Base-by-base conservation (phyloP, 2,888 invertebrate species). In the Trachelus iudaicus region DNA sequence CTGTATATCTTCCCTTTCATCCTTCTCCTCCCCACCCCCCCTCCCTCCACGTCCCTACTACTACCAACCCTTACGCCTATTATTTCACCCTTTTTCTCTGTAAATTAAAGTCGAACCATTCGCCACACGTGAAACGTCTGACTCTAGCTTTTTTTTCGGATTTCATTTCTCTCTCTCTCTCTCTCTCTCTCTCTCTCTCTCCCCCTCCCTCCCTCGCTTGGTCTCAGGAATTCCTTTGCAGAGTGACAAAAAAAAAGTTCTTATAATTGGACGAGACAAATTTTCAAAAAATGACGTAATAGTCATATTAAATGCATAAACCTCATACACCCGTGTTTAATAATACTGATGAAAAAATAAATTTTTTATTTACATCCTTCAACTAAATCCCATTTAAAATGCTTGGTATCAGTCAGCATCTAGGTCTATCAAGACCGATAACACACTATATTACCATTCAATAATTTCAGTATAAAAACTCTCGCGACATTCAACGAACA, bases 81-180 rank as follows among this genome's bases (percentile, higher is more conserved):
- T 75, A 75, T 75, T 75, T 77, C 74, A 56, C 73, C 68, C 74
- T 75, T 77, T 75, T 75, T 69, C 35, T 73, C 77, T 75, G 13
- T 73, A 69, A 75, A 75, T 75, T 77, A 77, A 71, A 77, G 75
- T 37, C 77, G 69, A 69, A 75, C 74, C 74, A 75, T 74, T 30
- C 34, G 40, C 23, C 40, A 40, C 40, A 6, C 40, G 40, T 40
- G 40, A 40, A 40, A 23, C 40, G 40, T 40, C 15, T 40, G 40
- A 40, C 15, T 40, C 23, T 23, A 40, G 1, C 6, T 40, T 23
- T 40, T 15, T 40, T 40, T 40, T 40, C 0, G 40, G 1, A 40
- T 2, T 6, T 23, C 6, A 40, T 40, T 40, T 40, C 34, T 33
- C 33, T 33, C 33, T 33, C 33, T 33, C 33, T 33, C 34, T 34